Percentiles rank a stretch among this genome's conserved stretches.
Conservation (phyloP, 2,797 vertebrate genomes). For the Danio choprae region DNA sequence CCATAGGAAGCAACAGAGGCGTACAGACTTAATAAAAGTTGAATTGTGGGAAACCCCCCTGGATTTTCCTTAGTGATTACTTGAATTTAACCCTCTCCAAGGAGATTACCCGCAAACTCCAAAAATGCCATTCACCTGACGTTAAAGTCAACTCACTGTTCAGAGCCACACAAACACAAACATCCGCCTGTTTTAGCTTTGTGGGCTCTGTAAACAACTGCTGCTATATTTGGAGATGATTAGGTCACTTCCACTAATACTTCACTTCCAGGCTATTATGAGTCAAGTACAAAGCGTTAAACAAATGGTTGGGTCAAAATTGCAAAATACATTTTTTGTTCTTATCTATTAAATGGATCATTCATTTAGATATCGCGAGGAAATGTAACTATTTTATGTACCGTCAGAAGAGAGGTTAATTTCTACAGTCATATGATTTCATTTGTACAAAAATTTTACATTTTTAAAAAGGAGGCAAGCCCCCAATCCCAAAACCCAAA, state of each 20-base stretch:
- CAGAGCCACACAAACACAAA: background rate
- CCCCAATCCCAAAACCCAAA: too few relatives aligned
- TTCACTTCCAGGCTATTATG: slow-evolving; percentile 39
- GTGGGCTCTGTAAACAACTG: slow-evolving; percentile 37
- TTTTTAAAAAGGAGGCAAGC: too few relatives aligned
- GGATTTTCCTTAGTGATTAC: background rate
- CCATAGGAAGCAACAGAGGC: background rate
- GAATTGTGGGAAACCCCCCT: background rate
- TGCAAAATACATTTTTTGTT: too few relatives aligned
- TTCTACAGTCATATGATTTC: too few relatives aligned
- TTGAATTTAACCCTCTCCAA: background rate
- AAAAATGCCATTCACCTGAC: slow-evolving; percentile 29
- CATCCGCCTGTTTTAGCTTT: slow-evolving; percentile 14
- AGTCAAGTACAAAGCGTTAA: slow-evolving; percentile 28
- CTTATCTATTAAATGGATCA: too few relatives aligned
- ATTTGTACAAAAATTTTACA: too few relatives aligned
- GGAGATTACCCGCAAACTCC: slow-evolving; percentile 9
- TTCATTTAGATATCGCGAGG: too few relatives aligned
- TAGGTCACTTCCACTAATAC: slow-evolving; percentile 49
- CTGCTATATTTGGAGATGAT: slow-evolving; percentile 42
- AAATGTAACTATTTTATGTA: too few relatives aligned
- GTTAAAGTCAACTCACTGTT: slow-evolving; percentile 1
- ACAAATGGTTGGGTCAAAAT: background rate
- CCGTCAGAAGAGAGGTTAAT: too few relatives aligned
- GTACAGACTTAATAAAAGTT: background rate